These are phyloP conservation scores for Antitype chi DNA, from an alignment of 2,888 invertebrate species.

Conservation along the genomic window DNA sequence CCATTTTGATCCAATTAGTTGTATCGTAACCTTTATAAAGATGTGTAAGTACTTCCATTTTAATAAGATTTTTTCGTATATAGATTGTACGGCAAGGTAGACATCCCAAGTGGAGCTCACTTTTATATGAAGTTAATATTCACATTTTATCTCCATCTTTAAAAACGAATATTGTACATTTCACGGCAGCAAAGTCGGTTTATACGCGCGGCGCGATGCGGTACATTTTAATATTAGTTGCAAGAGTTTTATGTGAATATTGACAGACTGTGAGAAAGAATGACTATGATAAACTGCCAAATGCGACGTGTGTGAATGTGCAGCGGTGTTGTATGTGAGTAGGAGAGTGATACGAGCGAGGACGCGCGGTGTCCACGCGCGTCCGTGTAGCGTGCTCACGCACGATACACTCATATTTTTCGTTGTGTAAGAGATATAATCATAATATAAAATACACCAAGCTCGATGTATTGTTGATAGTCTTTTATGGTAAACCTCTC, in stretches of 20 bases:
- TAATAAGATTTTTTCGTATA: slow-evolving; percentile 88
- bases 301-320: slow-evolving; percentile 78
- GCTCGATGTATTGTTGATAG: slow-evolving; percentile 82
- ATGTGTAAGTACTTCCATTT: slow-evolving; percentile 90
- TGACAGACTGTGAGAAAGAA: slow-evolving; percentile 79
- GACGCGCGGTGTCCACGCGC: slow-evolving; percentile 64
- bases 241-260: slow-evolving; percentile 85
- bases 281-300: slow-evolving; percentile 88
- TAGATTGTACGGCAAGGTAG: slow-evolving; percentile 86
- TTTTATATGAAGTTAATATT: slow-evolving; percentile 81
- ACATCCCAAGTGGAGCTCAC: slow-evolving; percentile 82
- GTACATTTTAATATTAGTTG: slow-evolving; percentile 74
- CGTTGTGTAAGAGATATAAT: slow-evolving; percentile 86
- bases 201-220: slow-evolving; percentile 61
- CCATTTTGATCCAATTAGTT: slow-evolving; percentile 89
- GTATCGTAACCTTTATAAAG: slow-evolving; percentile 80
- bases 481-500: slow-evolving; percentile 83
- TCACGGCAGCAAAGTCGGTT: slow-evolving; percentile 69
- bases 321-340: slow-evolving; percentile 59
- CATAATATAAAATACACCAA: slow-evolving; percentile 88
- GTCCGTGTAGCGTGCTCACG: slow-evolving; percentile 64
- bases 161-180: slow-evolving; percentile 70
- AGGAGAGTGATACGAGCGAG: slow-evolving; percentile 55
- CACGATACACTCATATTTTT: slow-evolving; percentile 79
- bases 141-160: slow-evolving; percentile 79